A percentile compares a stretch with the other conserved stretches of the same genome.
Conservation (phyloP, 2,797 vertebrate species). For the Onychomys arenicola region DNA sequence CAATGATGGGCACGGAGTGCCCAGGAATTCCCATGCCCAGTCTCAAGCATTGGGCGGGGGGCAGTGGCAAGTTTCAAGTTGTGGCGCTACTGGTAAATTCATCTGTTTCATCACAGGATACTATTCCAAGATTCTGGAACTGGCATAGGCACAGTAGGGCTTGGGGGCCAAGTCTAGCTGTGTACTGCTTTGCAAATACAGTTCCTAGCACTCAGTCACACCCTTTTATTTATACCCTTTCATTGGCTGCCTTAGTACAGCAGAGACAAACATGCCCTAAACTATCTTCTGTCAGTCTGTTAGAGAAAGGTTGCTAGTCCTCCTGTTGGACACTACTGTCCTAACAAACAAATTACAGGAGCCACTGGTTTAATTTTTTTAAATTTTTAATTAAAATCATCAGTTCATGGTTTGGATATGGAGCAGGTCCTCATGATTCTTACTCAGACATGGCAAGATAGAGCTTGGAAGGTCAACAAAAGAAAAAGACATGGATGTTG, state of each 20-base stretch:
- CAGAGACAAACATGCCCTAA: background rate
- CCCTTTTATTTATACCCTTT: background rate
- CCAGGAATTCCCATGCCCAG: too few relatives aligned
- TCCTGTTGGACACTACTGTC: background rate
- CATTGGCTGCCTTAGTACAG: background rate
- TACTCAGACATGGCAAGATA: background rate
- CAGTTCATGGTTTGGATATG: background rate
- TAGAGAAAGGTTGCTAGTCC: background rate
- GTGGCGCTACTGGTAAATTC: background rate
- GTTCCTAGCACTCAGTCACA: background rate
- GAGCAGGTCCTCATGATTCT: background rate
- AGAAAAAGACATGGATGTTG: too few relatives aligned
- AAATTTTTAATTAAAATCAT: too few relatives aligned
- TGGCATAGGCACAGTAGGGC: background rate
- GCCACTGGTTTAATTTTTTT: background rate
- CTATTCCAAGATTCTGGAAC: background rate
- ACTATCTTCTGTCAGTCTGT: background rate
- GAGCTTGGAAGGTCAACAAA: background rate
- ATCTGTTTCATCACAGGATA: background rate
- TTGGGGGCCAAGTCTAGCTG: background rate
- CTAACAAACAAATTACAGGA: background rate
- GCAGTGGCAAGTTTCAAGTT: too few relatives aligned
- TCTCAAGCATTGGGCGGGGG: too few relatives aligned
- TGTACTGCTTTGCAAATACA: background rate
- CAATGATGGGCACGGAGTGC: background rate